Conservation (phyloP, 2,888 invertebrate species). For the Macrosoma leucophasiata region DNA sequence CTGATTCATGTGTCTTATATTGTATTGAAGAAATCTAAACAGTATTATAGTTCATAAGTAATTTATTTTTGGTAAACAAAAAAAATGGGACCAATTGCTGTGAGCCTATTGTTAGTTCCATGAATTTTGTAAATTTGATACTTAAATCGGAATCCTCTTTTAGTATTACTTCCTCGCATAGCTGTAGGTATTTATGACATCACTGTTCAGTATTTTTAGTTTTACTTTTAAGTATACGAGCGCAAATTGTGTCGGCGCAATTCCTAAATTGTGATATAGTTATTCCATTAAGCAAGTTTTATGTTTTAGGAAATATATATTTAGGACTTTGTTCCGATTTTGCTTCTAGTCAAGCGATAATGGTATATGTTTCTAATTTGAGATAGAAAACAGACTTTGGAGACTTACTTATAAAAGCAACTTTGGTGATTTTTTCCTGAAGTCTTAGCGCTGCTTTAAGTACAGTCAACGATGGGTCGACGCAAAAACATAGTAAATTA, state of each 20-base stretch:
- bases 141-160: constrained; percentile 28
- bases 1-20: constrained; percentile 48
- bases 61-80: constrained; percentile 49
- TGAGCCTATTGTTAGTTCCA: constrained; percentile 47
- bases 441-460: too few relatives aligned
- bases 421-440: too few relatives aligned
- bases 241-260: constrained; percentile 55
- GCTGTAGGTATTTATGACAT: constrained; percentile 28
- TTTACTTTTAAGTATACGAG: constrained; percentile 30
- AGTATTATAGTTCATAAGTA: constrained; percentile 61
- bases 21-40: constrained; percentile 42
- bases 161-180: constrained; percentile 2
- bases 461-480: too few relatives aligned
- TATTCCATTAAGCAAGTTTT: constrained; percentile 47
- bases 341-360: constrained; percentile 45
- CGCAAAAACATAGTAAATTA: too few relatives aligned
- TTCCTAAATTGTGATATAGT: constrained; percentile 72
- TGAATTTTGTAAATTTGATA: constrained; percentile 38
- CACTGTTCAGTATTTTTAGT: constrained; percentile 47
- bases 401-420: too few relatives aligned
- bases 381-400: too few relatives aligned
- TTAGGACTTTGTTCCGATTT: constrained; percentile 30
- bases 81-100: constrained; percentile 66
- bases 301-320: constrained; percentile 26
- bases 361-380: constrained; percentile 21